Conservation (phyloP, 2,113 vertebrate species). For the Cheirogaleus medius region DNA sequence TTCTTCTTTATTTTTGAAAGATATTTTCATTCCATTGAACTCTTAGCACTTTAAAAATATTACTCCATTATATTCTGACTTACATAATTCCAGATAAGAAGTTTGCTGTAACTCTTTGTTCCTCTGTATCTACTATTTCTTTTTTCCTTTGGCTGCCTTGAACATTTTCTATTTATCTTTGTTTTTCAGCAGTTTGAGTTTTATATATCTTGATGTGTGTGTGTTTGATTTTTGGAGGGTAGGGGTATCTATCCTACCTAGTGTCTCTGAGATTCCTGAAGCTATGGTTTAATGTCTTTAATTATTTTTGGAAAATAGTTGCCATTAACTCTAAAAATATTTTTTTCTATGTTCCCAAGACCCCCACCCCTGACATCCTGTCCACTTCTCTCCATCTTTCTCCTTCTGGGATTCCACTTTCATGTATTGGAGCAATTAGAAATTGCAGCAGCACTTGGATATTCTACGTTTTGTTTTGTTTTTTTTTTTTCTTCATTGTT, state of each 20-base stretch:
- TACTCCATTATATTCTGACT: background rate
- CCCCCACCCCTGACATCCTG: no score
- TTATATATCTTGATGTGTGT: background rate
- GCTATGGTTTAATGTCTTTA: background rate
- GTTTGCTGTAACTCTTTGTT: background rate
- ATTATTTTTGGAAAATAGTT: background rate
- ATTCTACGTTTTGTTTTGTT: background rate
- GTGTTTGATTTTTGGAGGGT: background rate
- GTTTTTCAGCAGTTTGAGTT: background rate
- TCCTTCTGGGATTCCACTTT: background rate
- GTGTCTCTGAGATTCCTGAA: background rate
- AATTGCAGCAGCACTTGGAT: background rate
- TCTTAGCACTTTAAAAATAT: constrained; percentile 24
- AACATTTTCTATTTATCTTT: background rate
- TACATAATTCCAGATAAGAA: background rate
- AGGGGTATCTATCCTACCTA: background rate
- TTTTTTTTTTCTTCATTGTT: no score
- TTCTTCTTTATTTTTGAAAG: constrained; percentile 8
- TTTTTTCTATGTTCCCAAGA: background rate
- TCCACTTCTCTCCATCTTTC: background rate
- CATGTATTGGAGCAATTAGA: background rate
- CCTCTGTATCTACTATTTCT: background rate
- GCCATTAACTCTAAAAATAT: background rate
- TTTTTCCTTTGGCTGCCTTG: background rate
- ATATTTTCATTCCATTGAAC: background rate